Percentiles rank a stretch among this genome's conserved stretches.
Conservation (phyloP, 1,140 invertebrate species). For the Drosophila subpulchrella region DNA sequence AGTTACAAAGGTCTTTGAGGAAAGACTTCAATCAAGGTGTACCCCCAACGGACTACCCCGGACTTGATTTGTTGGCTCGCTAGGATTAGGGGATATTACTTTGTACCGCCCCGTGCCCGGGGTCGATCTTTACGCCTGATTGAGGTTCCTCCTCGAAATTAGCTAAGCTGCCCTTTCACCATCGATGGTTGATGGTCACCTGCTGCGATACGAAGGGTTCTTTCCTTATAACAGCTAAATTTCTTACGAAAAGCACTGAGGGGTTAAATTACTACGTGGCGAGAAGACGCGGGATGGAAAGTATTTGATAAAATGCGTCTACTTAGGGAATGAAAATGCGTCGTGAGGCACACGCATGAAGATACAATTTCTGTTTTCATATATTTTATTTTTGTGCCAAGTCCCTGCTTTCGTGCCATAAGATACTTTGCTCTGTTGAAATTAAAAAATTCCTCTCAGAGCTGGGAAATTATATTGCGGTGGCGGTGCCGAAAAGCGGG, state of each 20-base stretch:
- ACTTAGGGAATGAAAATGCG: slow-evolving; percentile 41
- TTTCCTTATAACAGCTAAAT: slow-evolving; percentile 25
- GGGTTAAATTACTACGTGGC: slow-evolving; percentile 65
- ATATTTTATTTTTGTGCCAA: not conserved
- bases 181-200: slow-evolving; percentile 23
- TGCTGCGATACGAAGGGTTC: slow-evolving; percentile 31
- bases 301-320: slow-evolving; percentile 68
- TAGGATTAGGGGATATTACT: slow-evolving; percentile 27
- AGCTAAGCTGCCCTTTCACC: slow-evolving; percentile 27
- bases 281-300: slow-evolving; percentile 43
- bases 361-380: slow-evolving; percentile 43
- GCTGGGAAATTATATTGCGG: slow-evolving; percentile 64
- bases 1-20: slow-evolving; percentile 4
- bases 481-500: slow-evolving; percentile 14
- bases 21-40: slow-evolving; percentile 27
- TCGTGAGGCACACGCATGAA: slow-evolving; percentile 55
- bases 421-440: slow-evolving; percentile 69
- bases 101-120: slow-evolving; percentile 2
- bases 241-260: slow-evolving; percentile 43
- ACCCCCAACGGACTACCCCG: slow-evolving; percentile 11
- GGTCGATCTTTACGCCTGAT: slow-evolving; percentile 24
- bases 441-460: slow-evolving; percentile 75
- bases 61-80: slow-evolving; percentile 22
- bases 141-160: slow-evolving; percentile 28
- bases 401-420: slow-evolving; percentile 12